These are phyloP conservation scores for Psittacula echo DNA, from an alignment of 2,797 vertebrate species.

Conservation along the genomic window DNA sequence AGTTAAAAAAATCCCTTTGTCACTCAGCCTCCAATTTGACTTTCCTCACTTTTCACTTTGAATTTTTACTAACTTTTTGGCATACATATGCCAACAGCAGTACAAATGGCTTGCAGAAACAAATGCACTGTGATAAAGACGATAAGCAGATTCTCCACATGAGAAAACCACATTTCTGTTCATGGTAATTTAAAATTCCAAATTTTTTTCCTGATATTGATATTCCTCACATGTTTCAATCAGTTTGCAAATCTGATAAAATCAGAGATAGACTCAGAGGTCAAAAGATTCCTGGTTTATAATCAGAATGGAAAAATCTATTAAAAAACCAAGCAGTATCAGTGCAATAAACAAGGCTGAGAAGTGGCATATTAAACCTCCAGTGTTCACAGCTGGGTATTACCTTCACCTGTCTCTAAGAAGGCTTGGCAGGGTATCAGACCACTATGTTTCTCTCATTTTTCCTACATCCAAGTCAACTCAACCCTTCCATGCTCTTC, in stretches of 20 bases:
- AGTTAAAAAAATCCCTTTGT: not conserved
- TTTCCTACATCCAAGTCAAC: not conserved
- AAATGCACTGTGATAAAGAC: not conserved
- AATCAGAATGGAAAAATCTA: not conserved
- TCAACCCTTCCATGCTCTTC: not conserved
- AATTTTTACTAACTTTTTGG: not conserved
- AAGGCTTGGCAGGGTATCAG: not conserved
- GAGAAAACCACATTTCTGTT: not conserved
- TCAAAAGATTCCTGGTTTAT: not conserved
- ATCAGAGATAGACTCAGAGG: not conserved
- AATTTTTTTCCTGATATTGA: rapidly evolving
- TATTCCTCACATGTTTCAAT: not conserved
- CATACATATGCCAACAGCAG: not conserved
- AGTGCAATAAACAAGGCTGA: not conserved
- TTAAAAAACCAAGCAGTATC: not conserved
- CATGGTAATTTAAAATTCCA: not conserved
- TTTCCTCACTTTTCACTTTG: not conserved
- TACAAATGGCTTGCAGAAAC: not conserved
- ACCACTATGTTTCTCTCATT: not conserved
- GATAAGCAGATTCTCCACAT: not conserved
- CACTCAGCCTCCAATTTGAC: not conserved
- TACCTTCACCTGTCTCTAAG: not conserved
- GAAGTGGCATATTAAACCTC: not conserved
- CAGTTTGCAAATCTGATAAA: not conserved
- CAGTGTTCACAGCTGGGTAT: not conserved